Conservation (phyloP, 2,888 invertebrate genomes). For the Metacarcinus magister region DNA sequence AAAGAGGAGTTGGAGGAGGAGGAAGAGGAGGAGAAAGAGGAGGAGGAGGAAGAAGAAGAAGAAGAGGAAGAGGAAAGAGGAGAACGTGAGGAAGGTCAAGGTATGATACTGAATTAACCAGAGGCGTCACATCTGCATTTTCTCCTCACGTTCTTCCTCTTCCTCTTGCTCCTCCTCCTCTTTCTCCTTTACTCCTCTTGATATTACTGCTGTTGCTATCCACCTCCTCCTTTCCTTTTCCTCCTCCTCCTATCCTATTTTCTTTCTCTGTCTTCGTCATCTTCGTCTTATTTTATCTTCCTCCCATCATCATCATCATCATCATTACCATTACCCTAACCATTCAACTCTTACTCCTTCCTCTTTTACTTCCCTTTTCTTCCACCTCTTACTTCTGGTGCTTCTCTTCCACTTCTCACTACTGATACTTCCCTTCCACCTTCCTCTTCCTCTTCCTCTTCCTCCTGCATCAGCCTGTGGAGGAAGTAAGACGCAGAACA, state of each 20-base stretch:
- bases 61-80: no score
- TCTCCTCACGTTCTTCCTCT: neutral
- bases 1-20: neutral
- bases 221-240: neutral
- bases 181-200: neutral
- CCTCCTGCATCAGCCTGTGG: neutral
- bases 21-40: neutral
- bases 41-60: neutral
- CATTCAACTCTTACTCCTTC: neutral
- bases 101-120: no score
- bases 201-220: neutral
- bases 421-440: neutral
- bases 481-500: neutral
- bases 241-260: neutral
- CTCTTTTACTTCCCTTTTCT: neutral
- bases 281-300: neutral
- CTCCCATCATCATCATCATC: neutral
- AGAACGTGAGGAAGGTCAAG: neutral
- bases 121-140: no score
- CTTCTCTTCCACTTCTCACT: no score
- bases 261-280: neutral
- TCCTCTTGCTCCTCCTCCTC: neutral
- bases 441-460: neutral
- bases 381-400: neutral
- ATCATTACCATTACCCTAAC: neutral